Conservation (phyloP, 2,888 invertebrate genomes). For the Orchestes rusci region DNA sequence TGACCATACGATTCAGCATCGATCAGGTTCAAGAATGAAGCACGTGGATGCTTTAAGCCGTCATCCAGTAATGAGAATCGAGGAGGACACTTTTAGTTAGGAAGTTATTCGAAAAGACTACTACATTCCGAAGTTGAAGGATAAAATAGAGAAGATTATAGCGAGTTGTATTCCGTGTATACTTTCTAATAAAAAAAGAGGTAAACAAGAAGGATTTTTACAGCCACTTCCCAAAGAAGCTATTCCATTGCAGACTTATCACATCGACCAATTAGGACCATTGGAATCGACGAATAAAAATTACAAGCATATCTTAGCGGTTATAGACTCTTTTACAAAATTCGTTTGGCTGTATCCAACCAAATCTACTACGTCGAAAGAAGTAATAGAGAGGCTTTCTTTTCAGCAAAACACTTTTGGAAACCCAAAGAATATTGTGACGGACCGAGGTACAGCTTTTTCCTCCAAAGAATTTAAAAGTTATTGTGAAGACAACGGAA, state of each 20-base stretch:
- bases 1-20: conserved; percentile 31
- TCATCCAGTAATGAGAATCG: conserved; percentile 15
- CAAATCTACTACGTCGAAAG: conserved; percentile 30
- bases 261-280: conserved; percentile 32
- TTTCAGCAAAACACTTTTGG: conserved; percentile 36
- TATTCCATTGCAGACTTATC: conserved; percentile 29
- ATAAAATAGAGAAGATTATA: conserved; percentile 24
- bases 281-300: conserved; percentile 27
- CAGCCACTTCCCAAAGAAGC: conserved; percentile 32
- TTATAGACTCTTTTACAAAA: conserved; percentile 30
- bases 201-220: conserved; percentile 32
- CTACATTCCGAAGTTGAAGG: conserved; percentile 24
- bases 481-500: conserved; percentile 36
- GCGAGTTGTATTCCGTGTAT: conserved; percentile 30
- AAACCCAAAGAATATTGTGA: conserved; percentile 28
- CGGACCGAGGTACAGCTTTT: conserved; percentile 37
- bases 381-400: conserved; percentile 28
- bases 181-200: conserved; percentile 29
- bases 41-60: conserved; percentile 33
- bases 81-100: conserved; percentile 3
- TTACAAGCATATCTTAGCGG: conserved; percentile 25
- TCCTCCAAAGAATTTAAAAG: conserved; percentile 35
- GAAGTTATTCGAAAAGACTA: conserved; percentile 24
- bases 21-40: conserved; percentile 29
- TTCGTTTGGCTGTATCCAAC: conserved; percentile 35